Percentiles rank a stretch among this genome's conserved stretches.
phyloP scores from a whole-genome alignment of 2,797 vertebrate genomes.

The Chaetodon trifasciatus region DNA sequence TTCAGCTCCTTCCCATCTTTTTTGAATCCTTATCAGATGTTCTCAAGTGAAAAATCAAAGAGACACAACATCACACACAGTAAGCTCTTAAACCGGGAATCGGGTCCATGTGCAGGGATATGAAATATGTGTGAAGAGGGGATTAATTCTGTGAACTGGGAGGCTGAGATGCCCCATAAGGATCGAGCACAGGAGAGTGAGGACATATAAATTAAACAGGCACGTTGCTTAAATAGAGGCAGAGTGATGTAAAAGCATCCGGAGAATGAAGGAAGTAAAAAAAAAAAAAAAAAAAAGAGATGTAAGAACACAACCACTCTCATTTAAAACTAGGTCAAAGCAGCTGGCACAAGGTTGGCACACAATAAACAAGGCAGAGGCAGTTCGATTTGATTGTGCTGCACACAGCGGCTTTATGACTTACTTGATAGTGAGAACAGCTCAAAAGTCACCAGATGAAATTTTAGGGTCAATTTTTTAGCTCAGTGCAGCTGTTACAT shows the following conservation, averaged over 20 bases:
- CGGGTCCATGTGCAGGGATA: constrained; percentile 44
- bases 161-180: constrained; percentile 37
- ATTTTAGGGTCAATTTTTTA: constrained; percentile 7
- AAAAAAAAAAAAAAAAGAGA: constrained; percentile 20
- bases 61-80: constrained; percentile 21
- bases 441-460: background rate
- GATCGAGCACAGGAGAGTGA: constrained; percentile 42
- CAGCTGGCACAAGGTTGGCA: constrained; percentile 38
- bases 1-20: constrained; percentile 21
- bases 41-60: constrained; percentile 48
- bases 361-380: constrained; percentile 32
- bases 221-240: background rate
- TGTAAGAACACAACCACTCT: constrained; percentile 42
- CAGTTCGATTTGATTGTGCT: constrained; percentile 20
- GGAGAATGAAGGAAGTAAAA: constrained; percentile 29
- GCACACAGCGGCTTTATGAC: background rate
- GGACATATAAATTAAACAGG: constrained; percentile 51
- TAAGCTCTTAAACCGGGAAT: constrained; percentile 37
- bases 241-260: constrained; percentile 27
- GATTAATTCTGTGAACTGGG: constrained; percentile 50
- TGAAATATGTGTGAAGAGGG: constrained; percentile 51
- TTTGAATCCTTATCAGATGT: constrained; percentile 53
- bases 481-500: background rate
- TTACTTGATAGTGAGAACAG: background rate
- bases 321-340: constrained; percentile 61